phyloP scores from a whole-genome alignment of 37 sponge, comb jelly and placozoan species.

The Dysidea cf. avara region DNA sequence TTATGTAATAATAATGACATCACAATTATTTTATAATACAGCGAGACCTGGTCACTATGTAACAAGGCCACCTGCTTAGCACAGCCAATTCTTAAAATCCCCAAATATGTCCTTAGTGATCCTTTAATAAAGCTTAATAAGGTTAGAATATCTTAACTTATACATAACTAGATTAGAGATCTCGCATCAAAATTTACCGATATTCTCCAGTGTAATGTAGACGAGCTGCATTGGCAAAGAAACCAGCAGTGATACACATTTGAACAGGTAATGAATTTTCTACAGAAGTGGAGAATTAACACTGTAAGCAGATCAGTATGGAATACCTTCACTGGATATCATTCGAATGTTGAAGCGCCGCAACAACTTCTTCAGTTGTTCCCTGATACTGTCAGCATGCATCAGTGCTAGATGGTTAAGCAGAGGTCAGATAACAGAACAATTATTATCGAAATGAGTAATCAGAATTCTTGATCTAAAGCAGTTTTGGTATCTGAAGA shows the following conservation, averaged over 20 bases:
- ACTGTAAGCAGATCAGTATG: background rate
- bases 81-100: no score
- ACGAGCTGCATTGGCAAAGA: constrained; percentile 86
- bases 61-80: no score
- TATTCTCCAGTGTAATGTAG: constrained; percentile 71
- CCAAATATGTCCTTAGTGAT: no score
- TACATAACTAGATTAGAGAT: no score
- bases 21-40: constrained; percentile 1
- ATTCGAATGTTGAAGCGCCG: constrained; percentile 59
- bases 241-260: constrained; percentile 78
- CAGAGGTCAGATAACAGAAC: no score
- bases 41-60: background rate
- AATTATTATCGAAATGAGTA: no score
- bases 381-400: constrained; percentile 79
- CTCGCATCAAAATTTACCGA: constrained; percentile 63
- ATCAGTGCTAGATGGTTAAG: constrained; percentile 44
- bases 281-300: background rate
- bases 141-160: no score
- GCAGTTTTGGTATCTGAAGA: no score
- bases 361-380: constrained; percentile 68
- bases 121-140: no score
- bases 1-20: background rate
- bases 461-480: no score
- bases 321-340: constrained; percentile 65
- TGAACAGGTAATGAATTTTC: constrained; percentile 73